Conservation (phyloP, 2,888 invertebrate genomes). For the Mantis religiosa region DNA sequence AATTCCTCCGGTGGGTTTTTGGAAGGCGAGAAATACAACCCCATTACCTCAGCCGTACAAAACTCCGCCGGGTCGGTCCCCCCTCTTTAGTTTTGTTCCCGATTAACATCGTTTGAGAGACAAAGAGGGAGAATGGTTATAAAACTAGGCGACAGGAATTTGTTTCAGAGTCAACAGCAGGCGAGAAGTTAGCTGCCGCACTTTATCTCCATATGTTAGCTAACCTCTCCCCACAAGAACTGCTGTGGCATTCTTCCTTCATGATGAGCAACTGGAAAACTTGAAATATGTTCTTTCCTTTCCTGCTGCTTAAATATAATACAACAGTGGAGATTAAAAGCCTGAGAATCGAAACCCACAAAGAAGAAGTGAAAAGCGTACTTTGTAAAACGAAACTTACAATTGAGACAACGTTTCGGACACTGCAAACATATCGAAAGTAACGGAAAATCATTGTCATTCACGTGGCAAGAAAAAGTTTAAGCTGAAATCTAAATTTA, state of each 20-base stretch:
- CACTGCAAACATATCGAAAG: too few relatives aligned
- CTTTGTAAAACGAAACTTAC: too few relatives aligned
- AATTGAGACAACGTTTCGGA: too few relatives aligned
- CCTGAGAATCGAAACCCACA: too few relatives aligned
- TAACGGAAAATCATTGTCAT: too few relatives aligned
- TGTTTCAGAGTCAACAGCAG: neutral
- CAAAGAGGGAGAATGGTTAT: neutral
- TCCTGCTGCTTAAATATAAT: too few relatives aligned
- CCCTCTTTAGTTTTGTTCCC: neutral
- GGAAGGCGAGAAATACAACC: constrained; percentile 19
- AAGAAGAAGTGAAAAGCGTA: too few relatives aligned
- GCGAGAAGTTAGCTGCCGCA: neutral
- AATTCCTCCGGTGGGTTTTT: neutral
- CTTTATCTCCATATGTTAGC: neutral
- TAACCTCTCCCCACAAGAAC: neutral
- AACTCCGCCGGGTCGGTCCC: neutral
- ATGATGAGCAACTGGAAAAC: too few relatives aligned
- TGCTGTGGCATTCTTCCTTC: neutral
- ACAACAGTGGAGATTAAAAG: too few relatives aligned
- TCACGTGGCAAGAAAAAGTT: too few relatives aligned
- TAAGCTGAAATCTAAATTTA: too few relatives aligned
- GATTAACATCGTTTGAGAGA: neutral
- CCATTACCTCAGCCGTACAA: neutral
- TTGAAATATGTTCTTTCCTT: too few relatives aligned
- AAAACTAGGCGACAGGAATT: neutral